Evolutionary conservation across 1,140 invertebrate species (phyloP), one percentile per base, ranked within the genome.

Genomic region (Teleogryllus occipitalis): DNA sequence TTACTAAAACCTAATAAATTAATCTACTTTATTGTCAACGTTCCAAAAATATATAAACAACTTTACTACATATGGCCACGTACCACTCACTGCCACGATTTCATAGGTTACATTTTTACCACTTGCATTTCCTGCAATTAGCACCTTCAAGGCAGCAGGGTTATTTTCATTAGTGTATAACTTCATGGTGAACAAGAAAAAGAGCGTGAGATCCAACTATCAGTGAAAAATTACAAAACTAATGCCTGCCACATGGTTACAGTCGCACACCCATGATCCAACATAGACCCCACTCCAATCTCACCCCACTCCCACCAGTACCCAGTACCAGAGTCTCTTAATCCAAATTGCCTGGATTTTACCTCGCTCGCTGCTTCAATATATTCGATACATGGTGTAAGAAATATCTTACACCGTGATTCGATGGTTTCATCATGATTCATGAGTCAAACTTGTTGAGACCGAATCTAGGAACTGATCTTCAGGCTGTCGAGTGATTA

Each of bases 151-250:
- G 10, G 82, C 48, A 49, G 78, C 47, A 14, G 80, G 76, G 82
- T 83, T 83, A 48, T 81, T 80, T 79, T 80, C 75, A 78, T 82
- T 82, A 2, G 78, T 81, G 27, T 81, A 73, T 21, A 81, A 78
- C 74, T 82, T 83, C 82, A 83, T 83, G 7, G 4, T 79, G 39
- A 18, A 7, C 21, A 10, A 47, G 39, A 46, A 14, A 14, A 39
- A 46, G 18, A 10, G 12, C n/a, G 22, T 76, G 14, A 76, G n/a
- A 46, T 8, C 14, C 39, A 76, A 46, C 39, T 46, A 76, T 76
- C 39, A 8, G 14, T 8, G 27, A 76, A 76, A 46, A 76, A 76
- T 76, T 47, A 76, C 39, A 46, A 39, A 12, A 47, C 14, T 0
- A 0, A 27, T 39, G 18, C 75, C 27, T 39, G 27, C 27, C 27